Evolutionary conservation across 2,797 vertebrate genomes (phyloP).

Genomic region (Pseudochirops cupreus): DNA sequence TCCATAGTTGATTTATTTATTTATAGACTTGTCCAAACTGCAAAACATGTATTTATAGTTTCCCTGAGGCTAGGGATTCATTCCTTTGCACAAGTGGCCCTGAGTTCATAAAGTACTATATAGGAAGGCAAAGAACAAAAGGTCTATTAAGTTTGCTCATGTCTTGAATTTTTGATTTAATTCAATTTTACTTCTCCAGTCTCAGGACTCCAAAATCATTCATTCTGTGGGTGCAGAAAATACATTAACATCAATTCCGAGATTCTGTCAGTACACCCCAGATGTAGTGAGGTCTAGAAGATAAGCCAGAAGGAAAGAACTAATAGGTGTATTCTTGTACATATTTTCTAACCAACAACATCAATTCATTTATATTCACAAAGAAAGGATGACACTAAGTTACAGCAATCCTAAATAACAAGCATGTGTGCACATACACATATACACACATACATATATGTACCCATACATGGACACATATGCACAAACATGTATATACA

Average conservation of each 20-base stretch:
- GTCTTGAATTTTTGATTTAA: neutral
- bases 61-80: neutral
- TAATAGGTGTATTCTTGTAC: neutral
- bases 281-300: neutral
- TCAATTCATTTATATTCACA: neutral
- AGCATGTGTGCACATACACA: too few species aligned
- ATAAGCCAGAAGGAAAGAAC: neutral
- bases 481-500: too few species aligned
- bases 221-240: neutral
- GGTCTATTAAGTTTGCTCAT: neutral
- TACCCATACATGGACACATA: too few species aligned
- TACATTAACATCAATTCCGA: neutral
- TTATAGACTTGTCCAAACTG: neutral
- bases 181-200: neutral
- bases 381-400: neutral
- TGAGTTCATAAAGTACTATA: neutral
- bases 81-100: neutral
- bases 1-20: neutral
- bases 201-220: neutral
- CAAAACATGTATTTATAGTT: neutral
- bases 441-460: too few species aligned
- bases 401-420: neutral
- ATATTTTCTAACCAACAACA: neutral
- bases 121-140: neutral
- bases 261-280: neutral